Evolutionary conservation across 2,888 invertebrate genomes (phyloP).

Genomic region (Notodonta dromedarius): DNA sequence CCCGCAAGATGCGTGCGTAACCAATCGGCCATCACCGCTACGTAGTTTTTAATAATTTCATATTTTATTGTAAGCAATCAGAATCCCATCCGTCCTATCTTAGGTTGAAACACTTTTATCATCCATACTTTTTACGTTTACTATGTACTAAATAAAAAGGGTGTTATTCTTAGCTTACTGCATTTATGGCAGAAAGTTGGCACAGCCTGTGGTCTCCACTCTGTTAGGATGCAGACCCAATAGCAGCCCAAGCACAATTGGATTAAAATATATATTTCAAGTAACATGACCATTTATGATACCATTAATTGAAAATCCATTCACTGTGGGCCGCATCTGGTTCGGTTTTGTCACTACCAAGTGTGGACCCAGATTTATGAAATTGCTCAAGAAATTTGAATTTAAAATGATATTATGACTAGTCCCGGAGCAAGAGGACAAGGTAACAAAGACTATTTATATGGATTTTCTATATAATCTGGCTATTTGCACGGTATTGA

Average conservation of each 20-base stretch:
- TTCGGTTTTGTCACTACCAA: constrained; percentile 23
- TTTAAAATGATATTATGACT: constrained; percentile 25
- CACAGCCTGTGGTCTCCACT: background rate
- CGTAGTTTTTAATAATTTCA: too few species aligned
- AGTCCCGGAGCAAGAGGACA: constrained; percentile 1
- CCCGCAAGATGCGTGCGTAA: too few species aligned
- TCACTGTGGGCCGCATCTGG: constrained; percentile 18
- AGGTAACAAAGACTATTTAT: constrained; percentile 12
- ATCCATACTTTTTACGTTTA: too few species aligned
- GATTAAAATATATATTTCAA: constrained; percentile 13
- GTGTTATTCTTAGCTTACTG: constrained; percentile 5
- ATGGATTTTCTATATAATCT: constrained; percentile 19
- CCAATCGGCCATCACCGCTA: too few species aligned
- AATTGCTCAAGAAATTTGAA: constrained; percentile 37
- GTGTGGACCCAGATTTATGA: constrained; percentile 27
- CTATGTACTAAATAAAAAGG: too few species aligned
- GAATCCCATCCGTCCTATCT: too few species aligned
- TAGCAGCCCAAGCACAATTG: constrained; percentile 7
- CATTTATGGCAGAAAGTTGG: constrained; percentile 11
- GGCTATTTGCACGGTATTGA: constrained; percentile 18
- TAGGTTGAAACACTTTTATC: too few species aligned
- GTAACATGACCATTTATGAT: constrained; percentile 11
- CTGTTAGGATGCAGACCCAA: constrained; percentile 1
- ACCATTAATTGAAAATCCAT: constrained; percentile 9
- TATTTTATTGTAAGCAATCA: too few species aligned